Conservation (phyloP, 2,113 vertebrate genomes). For the Prunella fulvescens region DNA sequence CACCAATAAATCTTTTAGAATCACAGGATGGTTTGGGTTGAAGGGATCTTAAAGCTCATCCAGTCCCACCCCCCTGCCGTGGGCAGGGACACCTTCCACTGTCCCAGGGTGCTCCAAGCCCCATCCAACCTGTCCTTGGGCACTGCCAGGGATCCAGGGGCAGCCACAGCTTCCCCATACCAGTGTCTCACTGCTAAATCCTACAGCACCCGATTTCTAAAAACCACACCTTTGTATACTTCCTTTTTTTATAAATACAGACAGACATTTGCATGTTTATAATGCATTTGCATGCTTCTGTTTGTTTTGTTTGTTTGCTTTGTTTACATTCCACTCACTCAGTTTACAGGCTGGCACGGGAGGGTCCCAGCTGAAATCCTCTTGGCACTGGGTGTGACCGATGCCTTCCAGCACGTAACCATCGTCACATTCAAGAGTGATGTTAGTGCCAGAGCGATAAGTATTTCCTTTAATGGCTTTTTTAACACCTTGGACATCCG, state of each 20-base stretch:
- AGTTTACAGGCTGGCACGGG: slow-evolving; percentile 57
- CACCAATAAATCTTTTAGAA: not conserved
- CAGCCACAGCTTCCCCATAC: not conserved
- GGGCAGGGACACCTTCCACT: not conserved
- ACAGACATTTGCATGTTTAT: not conserved
- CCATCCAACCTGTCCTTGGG: accelerated
- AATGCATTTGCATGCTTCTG: not conserved
- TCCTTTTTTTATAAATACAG: not conserved
- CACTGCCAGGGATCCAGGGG: not conserved
- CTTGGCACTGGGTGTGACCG: slow-evolving; percentile 52
- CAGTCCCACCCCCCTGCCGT: not conserved
- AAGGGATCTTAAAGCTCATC: not conserved
- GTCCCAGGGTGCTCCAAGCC: not conserved
- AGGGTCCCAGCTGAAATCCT: slow-evolving; percentile 60
- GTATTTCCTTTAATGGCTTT: not conserved
- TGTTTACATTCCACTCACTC: not conserved
- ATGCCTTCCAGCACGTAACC: slow-evolving; percentile 49
- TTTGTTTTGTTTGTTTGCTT: not conserved
- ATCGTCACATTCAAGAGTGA: slow-evolving; percentile 58
- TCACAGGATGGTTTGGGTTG: not conserved
- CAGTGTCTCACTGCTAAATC: not conserved
- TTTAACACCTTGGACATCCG: slow-evolving; percentile 46
- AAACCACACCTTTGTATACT: not conserved
- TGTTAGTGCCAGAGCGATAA: not conserved
- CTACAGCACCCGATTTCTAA: not conserved